Evolutionary conservation across 2,888 invertebrate species (phyloP).

Genomic region (Thalpophila matura): DNA sequence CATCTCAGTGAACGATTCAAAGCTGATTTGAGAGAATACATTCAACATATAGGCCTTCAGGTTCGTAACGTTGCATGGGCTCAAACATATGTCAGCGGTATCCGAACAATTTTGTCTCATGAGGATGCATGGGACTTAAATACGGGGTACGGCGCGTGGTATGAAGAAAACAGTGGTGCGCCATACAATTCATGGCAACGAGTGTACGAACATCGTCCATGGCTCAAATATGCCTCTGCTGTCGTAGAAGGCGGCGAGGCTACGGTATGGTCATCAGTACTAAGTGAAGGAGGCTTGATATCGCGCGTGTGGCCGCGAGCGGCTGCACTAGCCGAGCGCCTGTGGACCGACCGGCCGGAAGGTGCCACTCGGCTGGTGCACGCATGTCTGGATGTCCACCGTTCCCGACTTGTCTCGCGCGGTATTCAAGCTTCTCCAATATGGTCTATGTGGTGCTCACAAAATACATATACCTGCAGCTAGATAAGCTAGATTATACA

Average conservation of each 20-base stretch:
- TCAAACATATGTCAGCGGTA: slow-evolving; percentile 88
- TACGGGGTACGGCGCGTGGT: slow-evolving; percentile 95
- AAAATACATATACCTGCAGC: slow-evolving; percentile 93
- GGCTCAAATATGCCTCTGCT: slow-evolving; percentile 83
- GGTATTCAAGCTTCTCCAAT: slow-evolving; percentile 92
- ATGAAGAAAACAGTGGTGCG: slow-evolving; percentile 94
- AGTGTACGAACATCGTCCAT: slow-evolving; percentile 95
- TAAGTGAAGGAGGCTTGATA: slow-evolving; percentile 93
- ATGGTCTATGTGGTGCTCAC: slow-evolving; percentile 94
- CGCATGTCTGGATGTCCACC: slow-evolving; percentile 92
- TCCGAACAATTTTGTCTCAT: slow-evolving; percentile 94
- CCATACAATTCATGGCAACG: slow-evolving; percentile 96
- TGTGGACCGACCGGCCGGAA: slow-evolving; percentile 92
- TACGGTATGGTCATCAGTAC: slow-evolving; percentile 95
- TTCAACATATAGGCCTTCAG: slow-evolving; percentile 78
- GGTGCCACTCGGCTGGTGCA: slow-evolving; percentile 90
- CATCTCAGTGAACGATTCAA: slow-evolving; percentile 72
- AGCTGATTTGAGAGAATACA: slow-evolving; percentile 71
- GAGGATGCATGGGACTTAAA: slow-evolving; percentile 96
- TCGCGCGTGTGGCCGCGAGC: slow-evolving; percentile 95
- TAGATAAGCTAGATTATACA: no score
- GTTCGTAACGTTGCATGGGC: slow-evolving; percentile 92
- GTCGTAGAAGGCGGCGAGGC: slow-evolving; percentile 93
- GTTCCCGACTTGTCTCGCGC: slow-evolving; percentile 90
- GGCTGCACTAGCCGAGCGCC: slow-evolving; percentile 94